These are phyloP conservation scores for Trichacis sp. DNA, from an alignment of 2,888 invertebrate species.

Conservation along the genomic window DNA sequence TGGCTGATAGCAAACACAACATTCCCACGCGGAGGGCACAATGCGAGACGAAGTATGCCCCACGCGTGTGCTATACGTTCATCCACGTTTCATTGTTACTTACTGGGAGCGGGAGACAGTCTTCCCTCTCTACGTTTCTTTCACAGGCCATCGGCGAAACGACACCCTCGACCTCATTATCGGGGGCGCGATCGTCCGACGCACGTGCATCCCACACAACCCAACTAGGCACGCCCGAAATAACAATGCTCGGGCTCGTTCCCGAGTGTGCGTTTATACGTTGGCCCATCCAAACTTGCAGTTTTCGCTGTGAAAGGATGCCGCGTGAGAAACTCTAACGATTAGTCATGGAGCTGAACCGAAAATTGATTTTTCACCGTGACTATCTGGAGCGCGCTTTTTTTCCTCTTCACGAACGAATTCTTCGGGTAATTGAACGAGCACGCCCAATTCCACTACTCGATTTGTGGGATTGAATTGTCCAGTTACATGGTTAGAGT, in stretches of 20 bases:
- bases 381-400: neutral
- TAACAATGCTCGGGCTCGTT: neutral
- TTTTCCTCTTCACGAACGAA: neutral
- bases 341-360: neutral
- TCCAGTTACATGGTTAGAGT: too few species aligned
- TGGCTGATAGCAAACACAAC: slow-evolving; percentile 14
- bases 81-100: slow-evolving; percentile 37
- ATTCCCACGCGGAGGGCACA: slow-evolving; percentile 31
- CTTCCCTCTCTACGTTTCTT: slow-evolving; percentile 30
- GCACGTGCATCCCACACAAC: slow-evolving; percentile 39
- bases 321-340: slow-evolving; percentile 31
- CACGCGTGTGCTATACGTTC: slow-evolving; percentile 41
- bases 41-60: too few species aligned
- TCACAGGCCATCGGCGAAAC: slow-evolving; percentile 32
- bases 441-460: too few species aligned
- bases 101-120: slow-evolving; percentile 24
- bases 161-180: slow-evolving; percentile 44
- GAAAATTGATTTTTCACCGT: slow-evolving; percentile 1
- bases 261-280: neutral
- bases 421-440: neutral
- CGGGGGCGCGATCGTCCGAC: slow-evolving; percentile 42
- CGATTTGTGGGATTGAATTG: too few species aligned
- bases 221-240: slow-evolving; percentile 23
- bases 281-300: slow-evolving; percentile 20
- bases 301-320: slow-evolving; percentile 27